phyloP scores from a whole-genome alignment of 2,113 vertebrate species.

The Cyphomyrus discorhynchus region DNA sequence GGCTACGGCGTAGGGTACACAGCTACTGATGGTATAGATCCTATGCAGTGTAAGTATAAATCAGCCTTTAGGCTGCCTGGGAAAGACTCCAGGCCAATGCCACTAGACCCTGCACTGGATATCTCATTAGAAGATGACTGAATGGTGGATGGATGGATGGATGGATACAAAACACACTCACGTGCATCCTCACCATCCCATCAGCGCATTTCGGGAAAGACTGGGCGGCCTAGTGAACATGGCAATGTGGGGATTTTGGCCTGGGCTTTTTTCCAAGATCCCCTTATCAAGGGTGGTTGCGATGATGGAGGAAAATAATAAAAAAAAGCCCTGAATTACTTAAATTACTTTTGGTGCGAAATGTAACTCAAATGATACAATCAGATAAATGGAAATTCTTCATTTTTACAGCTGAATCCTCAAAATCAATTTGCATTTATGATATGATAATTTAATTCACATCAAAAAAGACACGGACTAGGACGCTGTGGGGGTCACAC shows the following conservation, averaged over 20 bases:
- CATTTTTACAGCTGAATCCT: not conserved
- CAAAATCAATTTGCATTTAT: not conserved
- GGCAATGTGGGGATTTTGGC: not conserved
- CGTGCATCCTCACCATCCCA: not conserved
- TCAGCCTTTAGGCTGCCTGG: not conserved
- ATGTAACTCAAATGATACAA: not conserved
- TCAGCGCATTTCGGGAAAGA: not conserved
- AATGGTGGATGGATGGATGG: not conserved
- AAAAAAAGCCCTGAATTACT: not conserved
- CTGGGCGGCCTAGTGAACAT: not conserved
- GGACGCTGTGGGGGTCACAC: slow-evolving; percentile 20
- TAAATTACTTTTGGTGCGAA: not conserved
- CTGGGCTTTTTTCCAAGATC: not conserved
- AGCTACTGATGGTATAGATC: not conserved
- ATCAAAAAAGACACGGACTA: not conserved
- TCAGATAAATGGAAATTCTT: not conserved
- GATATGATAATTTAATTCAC: not conserved
- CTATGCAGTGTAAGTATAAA: not conserved
- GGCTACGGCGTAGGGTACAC: not conserved
- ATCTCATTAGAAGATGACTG: not conserved
- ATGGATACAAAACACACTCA: not conserved
- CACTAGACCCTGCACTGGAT: not conserved
- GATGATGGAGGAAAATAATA: not conserved
- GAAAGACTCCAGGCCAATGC: not conserved
- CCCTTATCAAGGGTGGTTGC: not conserved